phyloP scores from a whole-genome alignment of 1,140 invertebrate genomes.

The Zophobas morio region DNA sequence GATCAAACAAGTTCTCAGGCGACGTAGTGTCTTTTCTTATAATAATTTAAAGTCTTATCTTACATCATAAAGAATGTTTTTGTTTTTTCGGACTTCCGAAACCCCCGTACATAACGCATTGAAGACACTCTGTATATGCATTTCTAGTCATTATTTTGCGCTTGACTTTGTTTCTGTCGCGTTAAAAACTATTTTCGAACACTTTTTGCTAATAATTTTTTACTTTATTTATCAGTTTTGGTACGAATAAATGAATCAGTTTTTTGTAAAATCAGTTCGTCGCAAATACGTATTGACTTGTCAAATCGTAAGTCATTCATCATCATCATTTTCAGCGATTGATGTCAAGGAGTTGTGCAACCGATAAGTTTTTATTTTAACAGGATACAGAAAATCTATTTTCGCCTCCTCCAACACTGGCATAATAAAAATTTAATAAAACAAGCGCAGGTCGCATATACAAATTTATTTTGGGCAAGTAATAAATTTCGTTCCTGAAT shows the following conservation, averaged over 20 bases:
- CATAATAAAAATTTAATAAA: constrained; percentile 39
- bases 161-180: too few species aligned
- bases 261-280: background rate
- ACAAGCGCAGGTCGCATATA: constrained; percentile 32
- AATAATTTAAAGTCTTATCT: too few species aligned
- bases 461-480: constrained; percentile 3
- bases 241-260: background rate
- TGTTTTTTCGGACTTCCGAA: too few species aligned
- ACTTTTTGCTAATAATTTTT: background rate
- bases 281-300: background rate
- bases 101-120: too few species aligned
- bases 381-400: constrained; percentile 29
- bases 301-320: constrained; percentile 13
- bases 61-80: too few species aligned
- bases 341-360: constrained; percentile 29
- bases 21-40: too few species aligned
- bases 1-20: too few species aligned
- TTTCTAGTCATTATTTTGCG: too few species aligned
- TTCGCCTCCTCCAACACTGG: constrained; percentile 7
- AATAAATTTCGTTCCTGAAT: constrained; percentile 1
- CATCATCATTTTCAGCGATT: constrained; percentile 9
- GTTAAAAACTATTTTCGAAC: too few species aligned
- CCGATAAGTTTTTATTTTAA: constrained; percentile 32
- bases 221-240: background rate
- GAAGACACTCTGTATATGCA: too few species aligned